These are phyloP conservation scores for Characodon lateralis DNA, from an alignment of 2,797 vertebrate genomes.

Conservation along the genomic window DNA sequence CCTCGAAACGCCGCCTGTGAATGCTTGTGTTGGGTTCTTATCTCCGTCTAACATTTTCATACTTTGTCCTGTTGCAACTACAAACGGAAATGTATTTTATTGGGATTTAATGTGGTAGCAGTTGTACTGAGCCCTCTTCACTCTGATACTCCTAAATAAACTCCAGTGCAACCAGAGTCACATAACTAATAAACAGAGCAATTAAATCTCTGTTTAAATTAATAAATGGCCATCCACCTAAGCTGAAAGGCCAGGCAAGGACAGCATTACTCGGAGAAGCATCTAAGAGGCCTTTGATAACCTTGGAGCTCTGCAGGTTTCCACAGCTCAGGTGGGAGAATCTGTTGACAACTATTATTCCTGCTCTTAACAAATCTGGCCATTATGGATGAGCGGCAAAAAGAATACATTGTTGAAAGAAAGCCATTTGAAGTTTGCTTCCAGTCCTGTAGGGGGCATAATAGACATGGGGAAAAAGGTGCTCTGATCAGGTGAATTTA, in stretches of 20 bases:
- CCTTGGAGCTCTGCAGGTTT: too few relatives aligned
- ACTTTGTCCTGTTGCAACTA: background rate
- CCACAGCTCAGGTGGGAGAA: background rate
- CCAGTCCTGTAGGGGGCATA: background rate
- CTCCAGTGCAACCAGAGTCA: too few relatives aligned
- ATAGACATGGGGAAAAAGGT: background rate
- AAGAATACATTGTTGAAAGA: background rate
- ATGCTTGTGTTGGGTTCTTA: slow-evolving; percentile 2
- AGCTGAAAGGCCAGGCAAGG: background rate
- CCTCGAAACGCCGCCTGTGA: background rate
- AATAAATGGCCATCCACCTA: background rate
- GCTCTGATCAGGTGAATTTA: background rate
- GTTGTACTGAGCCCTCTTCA: background rate
- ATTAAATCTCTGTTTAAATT: background rate
- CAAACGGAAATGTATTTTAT: background rate
- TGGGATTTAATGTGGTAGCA: background rate
- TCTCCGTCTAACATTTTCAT: background rate
- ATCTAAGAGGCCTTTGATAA: too few relatives aligned
- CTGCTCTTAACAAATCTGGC: background rate
- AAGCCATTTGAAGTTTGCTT: background rate
- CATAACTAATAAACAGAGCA: background rate
- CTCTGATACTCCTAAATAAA: background rate
- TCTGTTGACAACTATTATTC: background rate
- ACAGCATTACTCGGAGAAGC: background rate
- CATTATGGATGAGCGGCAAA: background rate